Evolutionary conservation across 2,113 vertebrate species (phyloP), one percentile per base, ranked within the genome.

Genomic region (Dolichallabes microphthalmus): DNA sequence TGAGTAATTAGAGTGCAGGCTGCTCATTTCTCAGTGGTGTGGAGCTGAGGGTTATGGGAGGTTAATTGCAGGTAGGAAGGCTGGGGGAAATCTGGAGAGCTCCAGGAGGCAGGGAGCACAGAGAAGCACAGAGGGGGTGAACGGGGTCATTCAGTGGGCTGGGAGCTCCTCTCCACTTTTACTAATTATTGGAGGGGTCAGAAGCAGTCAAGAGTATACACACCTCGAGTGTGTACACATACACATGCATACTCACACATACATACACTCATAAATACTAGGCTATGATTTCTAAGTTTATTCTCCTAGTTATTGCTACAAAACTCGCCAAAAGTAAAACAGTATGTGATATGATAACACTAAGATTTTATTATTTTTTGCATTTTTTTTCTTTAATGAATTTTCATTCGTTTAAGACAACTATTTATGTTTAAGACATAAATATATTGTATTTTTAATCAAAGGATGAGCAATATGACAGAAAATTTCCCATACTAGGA

Each of bases 31-130:
- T 81, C 86, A 82, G 83, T 87, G 82, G 86, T 79, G 64, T 87
- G 80, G 86, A 80, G 58, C 78, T 79, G 63, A 52, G 76, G 82
- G 89, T 89, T 45, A 89, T 90, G 85, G 80, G 89, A 92, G 92
- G 93, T 94, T 93, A 93, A 93, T 93, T 94, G 90, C 89, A 88
- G 87, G 88, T 83, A 88, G 86, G 91, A 90, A 91, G 87, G 83
- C 90, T 82, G 85, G 80, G 77, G 87, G 90, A 88, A 87, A 85
- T 85, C 83, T 77, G 80, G 84, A 81, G 53, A 81, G 88, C 87
- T 87, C 87, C 66, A 80, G 84, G 85, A 89, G 83, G 78, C 32
- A 60, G 64, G 88, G 69, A 75, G 77, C 84, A 61, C 32, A 30
- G 45, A 87, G 80, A 75, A 77, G 83, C 35, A 64, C 8, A 35